These are phyloP conservation scores for Diphyllodes magnificus DNA, from an alignment of 2,113 vertebrate genomes.

Conservation along the genomic window DNA sequence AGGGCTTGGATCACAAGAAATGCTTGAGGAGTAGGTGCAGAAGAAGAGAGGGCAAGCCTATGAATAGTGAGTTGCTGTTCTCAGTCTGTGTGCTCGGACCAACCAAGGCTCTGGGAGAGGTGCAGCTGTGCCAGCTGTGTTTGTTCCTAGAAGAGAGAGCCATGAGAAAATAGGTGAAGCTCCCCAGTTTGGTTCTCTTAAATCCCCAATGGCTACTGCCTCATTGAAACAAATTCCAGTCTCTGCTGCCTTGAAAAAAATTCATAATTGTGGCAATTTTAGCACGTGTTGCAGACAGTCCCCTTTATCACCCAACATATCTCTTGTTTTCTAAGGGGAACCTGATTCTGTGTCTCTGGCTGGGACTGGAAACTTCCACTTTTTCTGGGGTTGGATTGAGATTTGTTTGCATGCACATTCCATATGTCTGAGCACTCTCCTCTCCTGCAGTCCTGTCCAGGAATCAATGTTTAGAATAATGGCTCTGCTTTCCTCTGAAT, in stretches of 20 bases:
- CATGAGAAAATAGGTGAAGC: neutral
- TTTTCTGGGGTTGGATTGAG: neutral
- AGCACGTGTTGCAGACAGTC: neutral
- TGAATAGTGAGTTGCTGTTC: neutral
- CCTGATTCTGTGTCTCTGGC: neutral
- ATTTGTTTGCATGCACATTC: constrained; percentile 3
- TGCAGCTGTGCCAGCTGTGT: neutral
- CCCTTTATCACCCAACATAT: neutral
- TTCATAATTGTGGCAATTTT: neutral
- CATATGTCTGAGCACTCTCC: constrained; percentile 49
- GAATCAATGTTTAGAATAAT: constrained; percentile 94
- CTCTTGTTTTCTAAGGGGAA: neutral
- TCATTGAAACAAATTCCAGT: neutral
- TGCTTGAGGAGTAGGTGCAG: neutral
- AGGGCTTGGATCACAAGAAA: neutral
- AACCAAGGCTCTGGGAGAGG: neutral
- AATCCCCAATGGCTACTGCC: neutral
- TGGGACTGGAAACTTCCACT: neutral
- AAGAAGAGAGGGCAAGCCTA: neutral
- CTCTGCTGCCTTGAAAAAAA: neutral
- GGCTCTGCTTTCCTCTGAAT: constrained; percentile 83
- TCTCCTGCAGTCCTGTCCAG: constrained; percentile 61
- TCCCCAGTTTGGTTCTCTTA: neutral
- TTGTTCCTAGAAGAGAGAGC: neutral
- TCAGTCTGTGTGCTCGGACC: neutral